Conservation (phyloP, 2,113 vertebrate species). For the Dipodomys merriami region DNA sequence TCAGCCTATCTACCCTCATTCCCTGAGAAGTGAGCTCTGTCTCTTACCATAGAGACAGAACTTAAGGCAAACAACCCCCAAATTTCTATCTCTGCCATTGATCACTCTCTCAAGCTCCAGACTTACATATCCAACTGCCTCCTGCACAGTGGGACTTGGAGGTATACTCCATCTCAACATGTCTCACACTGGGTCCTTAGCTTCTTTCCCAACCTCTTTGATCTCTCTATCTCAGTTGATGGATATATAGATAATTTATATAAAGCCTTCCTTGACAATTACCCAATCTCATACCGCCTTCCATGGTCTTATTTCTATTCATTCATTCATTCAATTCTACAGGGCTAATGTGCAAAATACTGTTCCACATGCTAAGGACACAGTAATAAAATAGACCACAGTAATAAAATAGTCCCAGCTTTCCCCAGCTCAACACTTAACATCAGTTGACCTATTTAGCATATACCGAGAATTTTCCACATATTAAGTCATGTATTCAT, state of each 20-base stretch:
- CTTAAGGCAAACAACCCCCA: constrained; percentile 4
- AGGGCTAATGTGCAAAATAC: not conserved
- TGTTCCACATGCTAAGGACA: not conserved
- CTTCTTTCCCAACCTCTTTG: not conserved
- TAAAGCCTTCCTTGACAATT: not conserved
- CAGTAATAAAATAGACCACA: not conserved
- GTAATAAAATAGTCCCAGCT: not conserved
- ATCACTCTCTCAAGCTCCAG: not conserved
- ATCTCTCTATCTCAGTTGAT: not conserved
- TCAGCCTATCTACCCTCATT: not conserved
- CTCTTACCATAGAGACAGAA: not conserved
- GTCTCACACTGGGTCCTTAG: not conserved
- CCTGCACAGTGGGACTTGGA: not conserved
- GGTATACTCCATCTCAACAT: not conserved
- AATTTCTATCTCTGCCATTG: not conserved
- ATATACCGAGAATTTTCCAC: not conserved
- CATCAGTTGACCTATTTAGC: not conserved
- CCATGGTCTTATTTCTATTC: not conserved
- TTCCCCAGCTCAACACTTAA: not conserved
- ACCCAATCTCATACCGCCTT: not conserved
- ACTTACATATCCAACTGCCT: not conserved
- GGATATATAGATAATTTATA: not conserved
- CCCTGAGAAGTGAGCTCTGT: not conserved
- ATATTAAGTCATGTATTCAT: not conserved
- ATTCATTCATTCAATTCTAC: not conserved